Evolutionary conservation across 2,888 invertebrate genomes (phyloP), one percentile per base, ranked within the genome.

Genomic region (Tiphia femorata): DNA sequence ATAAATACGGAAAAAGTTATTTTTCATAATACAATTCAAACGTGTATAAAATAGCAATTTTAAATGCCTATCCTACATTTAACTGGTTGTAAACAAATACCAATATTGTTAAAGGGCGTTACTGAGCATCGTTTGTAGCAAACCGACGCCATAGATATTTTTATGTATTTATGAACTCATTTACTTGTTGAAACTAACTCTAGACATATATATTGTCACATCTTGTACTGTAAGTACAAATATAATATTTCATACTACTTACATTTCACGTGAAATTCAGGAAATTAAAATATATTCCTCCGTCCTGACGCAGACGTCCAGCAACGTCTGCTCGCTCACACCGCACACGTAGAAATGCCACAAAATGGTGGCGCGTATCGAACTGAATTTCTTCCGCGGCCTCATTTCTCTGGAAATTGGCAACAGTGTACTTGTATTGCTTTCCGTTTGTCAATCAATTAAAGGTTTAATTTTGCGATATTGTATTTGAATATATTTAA

Each of bases 301-400:
- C 23, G 44, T 19, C 17, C 33, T 49, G 16, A 19, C n/a, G 41
- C 51, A 56, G 60, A 69, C 64, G 62, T 59, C 67, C 61, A n/a
- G n/a, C n/a, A n/a, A n/a, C n/a, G n/a, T n/a, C n/a, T n/a, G 52
- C 40, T 54, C 51, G 42, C 44, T 21, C 10, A 49, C 66, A 72
- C 69, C 57, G 67, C 67, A 69, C 72, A 72, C 70, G 71, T 68
- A 73, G 73, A 72, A 73, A 75, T 76, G 73, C 70, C 58, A 71
- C 64, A 76, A 70, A 68, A 72, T 72, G 72, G 58, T 67, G 71
- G 54, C 49, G 49, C 42, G 38, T 57, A 41, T 58, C 55, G 58
- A 48, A 51, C 61, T 57, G 43, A 40, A 42, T 59, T 55, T 49
- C 53, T 56, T 58, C 43, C 47, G 53, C 47, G 57, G 49, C 53